phyloP scores from a whole-genome alignment of 2,888 invertebrate genomes.

The Amitus sp. region DNA sequence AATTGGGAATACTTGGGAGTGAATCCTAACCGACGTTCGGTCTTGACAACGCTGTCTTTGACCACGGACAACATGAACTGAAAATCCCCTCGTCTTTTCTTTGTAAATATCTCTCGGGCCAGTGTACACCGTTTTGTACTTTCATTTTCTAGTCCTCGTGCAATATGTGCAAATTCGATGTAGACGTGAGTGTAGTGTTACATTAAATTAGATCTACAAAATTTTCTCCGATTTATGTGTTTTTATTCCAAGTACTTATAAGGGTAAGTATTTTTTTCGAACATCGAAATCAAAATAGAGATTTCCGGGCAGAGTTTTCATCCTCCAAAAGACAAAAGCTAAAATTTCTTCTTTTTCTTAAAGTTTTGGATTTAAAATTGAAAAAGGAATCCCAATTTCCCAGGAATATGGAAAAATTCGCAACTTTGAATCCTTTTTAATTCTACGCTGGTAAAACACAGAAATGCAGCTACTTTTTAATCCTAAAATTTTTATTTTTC shows the following conservation, averaged over 20 bases:
- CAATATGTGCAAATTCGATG: conserved; percentile 30
- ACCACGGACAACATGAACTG: conserved; percentile 73
- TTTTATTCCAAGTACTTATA: background rate
- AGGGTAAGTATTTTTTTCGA: too few species aligned
- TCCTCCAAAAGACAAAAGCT: too few species aligned
- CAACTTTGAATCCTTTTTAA: too few species aligned
- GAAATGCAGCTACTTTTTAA: too few species aligned
- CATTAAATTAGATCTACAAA: conserved; percentile 14
- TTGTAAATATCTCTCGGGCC: conserved; percentile 26
- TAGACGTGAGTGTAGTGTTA: conserved; percentile 22
- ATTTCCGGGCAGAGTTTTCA: too few species aligned
- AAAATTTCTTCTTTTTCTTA: too few species aligned
- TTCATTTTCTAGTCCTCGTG: conserved; percentile 34
- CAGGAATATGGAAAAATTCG: too few species aligned
- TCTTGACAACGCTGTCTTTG: conserved; percentile 82
- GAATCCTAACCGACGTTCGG: conserved; percentile 85
- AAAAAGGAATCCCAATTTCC: too few species aligned
- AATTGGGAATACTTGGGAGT: conserved; percentile 99
- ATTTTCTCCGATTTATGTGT: background rate
- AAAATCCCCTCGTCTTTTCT: conserved; percentile 27
- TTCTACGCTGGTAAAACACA: too few species aligned
- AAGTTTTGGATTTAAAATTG: too few species aligned
- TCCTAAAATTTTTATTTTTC: background rate
- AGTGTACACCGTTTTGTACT: conserved; percentile 23
- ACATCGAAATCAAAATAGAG: too few species aligned